A percentile compares a stretch with the other conserved stretches of the same genome.
Evolutionary conservation across 2,797 vertebrate species (phyloP).

Genomic region (Hapalemur alaotrensis): DNA sequence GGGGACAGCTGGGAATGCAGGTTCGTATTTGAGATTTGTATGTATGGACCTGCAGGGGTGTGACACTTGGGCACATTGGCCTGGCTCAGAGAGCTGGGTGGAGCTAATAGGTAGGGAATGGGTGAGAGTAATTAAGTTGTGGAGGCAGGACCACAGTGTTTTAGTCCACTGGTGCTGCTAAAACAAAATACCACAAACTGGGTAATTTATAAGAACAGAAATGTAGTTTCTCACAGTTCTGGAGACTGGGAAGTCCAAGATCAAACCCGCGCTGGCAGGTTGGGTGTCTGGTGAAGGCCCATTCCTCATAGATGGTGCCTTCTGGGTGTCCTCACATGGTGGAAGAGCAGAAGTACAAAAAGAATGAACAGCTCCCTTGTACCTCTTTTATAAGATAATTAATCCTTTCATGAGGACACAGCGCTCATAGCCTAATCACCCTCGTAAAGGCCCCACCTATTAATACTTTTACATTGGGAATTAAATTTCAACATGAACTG

Average conservation of each 20-base stretch:
- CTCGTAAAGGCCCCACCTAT: neutral
- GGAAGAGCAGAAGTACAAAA: neutral
- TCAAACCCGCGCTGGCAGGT: neutral
- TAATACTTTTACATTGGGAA: neutral
- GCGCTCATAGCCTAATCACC: neutral
- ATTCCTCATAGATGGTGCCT: neutral
- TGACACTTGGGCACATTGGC: fast-evolving
- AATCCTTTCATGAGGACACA: neutral
- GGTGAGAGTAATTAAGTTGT: neutral
- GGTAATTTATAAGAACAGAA: neutral
- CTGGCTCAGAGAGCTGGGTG: neutral
- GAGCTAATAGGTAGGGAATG: neutral
- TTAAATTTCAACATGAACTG: neutral
- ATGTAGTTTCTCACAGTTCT: neutral
- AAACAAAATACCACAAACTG: neutral
- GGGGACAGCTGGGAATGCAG: neutral
- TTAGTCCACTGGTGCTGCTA: neutral
- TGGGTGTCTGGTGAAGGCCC: neutral
- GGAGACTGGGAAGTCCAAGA: neutral
- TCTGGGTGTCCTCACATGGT: neutral
- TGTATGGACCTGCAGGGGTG: neutral
- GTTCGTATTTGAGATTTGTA: neutral
- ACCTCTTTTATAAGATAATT: neutral
- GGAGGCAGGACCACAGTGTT: fast-evolving
- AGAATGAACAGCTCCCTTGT: neutral